Conservation (phyloP, 2,888 invertebrate genomes). For the Liopterus haemorrhoidalis region DNA sequence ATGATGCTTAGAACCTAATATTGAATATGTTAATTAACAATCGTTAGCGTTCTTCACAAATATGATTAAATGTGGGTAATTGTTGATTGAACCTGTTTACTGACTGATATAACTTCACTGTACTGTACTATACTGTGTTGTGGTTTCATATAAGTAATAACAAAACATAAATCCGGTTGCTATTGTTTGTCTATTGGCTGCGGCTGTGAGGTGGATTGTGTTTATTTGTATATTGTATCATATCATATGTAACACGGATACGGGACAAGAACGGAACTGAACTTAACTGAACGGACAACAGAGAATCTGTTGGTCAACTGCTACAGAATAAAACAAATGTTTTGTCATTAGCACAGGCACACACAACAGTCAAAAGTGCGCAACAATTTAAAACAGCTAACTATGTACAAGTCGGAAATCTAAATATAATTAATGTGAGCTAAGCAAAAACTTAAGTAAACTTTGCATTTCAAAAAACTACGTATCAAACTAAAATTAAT, state of each 20-base stretch:
- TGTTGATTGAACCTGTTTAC: constrained; percentile 32
- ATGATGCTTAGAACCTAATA: constrained; percentile 21
- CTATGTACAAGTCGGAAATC: constrained; percentile 41
- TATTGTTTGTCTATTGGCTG: constrained; percentile 22
- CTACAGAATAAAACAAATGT: constrained; percentile 36
- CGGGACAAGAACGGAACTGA: no score
- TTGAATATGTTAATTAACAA: constrained; percentile 23
- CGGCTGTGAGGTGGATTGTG: constrained; percentile 10
- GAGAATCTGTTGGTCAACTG: no score
- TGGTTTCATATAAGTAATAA: constrained; percentile 37
- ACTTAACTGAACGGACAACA: no score
- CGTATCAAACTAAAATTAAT: constrained; percentile 43
- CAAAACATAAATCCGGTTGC: constrained; percentile 20
- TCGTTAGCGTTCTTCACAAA: constrained; percentile 41
- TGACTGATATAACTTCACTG: constrained; percentile 16
- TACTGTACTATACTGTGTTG: constrained; percentile 43
- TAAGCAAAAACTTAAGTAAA: constrained; percentile 40
- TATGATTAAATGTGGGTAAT: constrained; percentile 47
- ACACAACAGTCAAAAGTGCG: constrained; percentile 42
- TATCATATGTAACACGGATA: no score
- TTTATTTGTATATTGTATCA: no score
- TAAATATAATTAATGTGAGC: constrained; percentile 18
- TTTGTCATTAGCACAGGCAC: constrained; percentile 41
- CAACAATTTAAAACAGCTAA: constrained; percentile 37
- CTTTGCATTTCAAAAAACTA: constrained; percentile 37